These are phyloP conservation scores for Eristalis intricaria DNA, from an alignment of 2,888 invertebrate genomes.

Conservation along the genomic window DNA sequence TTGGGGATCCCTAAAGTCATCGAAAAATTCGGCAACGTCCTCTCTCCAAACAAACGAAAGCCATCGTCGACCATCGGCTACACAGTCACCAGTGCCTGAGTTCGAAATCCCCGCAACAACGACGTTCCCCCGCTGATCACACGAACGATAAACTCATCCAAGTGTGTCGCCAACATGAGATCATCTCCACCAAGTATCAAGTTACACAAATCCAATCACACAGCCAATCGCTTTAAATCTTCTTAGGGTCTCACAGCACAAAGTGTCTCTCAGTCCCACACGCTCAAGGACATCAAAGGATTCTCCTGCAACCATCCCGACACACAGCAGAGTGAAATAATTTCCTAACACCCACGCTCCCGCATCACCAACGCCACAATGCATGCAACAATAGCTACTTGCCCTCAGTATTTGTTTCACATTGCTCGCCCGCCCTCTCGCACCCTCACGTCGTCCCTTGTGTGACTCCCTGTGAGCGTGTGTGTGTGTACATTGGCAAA, in stretches of 20 bases:
- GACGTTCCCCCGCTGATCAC: too few species aligned
- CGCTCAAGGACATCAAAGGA: background rate
- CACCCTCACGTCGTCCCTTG: background rate
- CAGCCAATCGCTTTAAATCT: background rate
- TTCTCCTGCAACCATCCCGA: background rate
- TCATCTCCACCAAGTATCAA: too few species aligned
- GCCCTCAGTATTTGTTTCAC: background rate
- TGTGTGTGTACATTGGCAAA: constrained; percentile 49
- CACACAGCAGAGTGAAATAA: background rate
- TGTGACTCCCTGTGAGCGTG: background rate
- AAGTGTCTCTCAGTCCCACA: background rate
- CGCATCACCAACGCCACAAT: background rate
- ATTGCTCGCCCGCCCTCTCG: background rate
- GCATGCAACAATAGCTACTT: background rate
- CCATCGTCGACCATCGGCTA: too few species aligned
- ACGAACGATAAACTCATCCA: too few species aligned
- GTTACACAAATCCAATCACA: background rate
- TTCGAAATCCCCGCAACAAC: too few species aligned
- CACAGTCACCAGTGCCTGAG: too few species aligned
- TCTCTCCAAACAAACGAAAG: too few species aligned
- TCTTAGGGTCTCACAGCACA: background rate
- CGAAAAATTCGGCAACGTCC: too few species aligned
- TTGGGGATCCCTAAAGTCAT: too few species aligned
- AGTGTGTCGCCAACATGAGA: too few species aligned
- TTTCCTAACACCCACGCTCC: background rate